These are phyloP conservation scores for Pilophorus perplexus DNA, from an alignment of 2,888 invertebrate genomes.

Conservation along the genomic window DNA sequence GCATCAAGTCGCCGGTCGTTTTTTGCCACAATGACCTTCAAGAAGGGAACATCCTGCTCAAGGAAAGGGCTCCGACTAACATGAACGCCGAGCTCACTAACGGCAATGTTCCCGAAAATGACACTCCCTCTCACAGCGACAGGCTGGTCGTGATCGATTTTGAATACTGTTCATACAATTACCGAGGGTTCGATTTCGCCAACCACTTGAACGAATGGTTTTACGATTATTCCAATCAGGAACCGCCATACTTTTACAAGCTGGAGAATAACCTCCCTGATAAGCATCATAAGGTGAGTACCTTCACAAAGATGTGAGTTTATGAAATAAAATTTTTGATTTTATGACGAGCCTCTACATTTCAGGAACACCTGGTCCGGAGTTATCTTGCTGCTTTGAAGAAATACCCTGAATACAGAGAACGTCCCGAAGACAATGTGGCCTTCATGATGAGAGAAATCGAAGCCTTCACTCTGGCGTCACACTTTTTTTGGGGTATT, in stretches of 20 bases:
- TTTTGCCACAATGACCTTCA: slow-evolving; percentile 96
- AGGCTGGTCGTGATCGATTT: slow-evolving; percentile 82
- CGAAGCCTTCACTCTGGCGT: slow-evolving; percentile 75
- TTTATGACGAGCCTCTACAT: too few relatives aligned
- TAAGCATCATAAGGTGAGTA: slow-evolving; percentile 43
- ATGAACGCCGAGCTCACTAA: slow-evolving; percentile 26
- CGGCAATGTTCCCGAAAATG: slow-evolving; percentile 16
- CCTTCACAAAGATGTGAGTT: not conserved
- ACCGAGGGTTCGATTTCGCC: slow-evolving; percentile 87
- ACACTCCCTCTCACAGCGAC: slow-evolving; percentile 55
- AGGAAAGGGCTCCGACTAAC: slow-evolving; percentile 51
- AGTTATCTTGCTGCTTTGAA: slow-evolving; percentile 45
- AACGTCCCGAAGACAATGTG: slow-evolving; percentile 51
- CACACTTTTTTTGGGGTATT: slow-evolving; percentile 90
- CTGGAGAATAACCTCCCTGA: slow-evolving; percentile 47
- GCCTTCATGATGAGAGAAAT: slow-evolving; percentile 71
- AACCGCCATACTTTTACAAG: slow-evolving; percentile 73
- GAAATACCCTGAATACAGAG: slow-evolving; percentile 43
- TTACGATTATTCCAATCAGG: slow-evolving; percentile 78
- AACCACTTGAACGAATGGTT: slow-evolving; percentile 94
- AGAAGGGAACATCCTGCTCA: slow-evolving; percentile 72
- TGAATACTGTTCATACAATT: slow-evolving; percentile 94
- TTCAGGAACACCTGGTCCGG: slow-evolving; percentile 45
- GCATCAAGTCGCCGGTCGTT: slow-evolving; percentile 71
- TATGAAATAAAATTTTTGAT: too few relatives aligned